Evolutionary conservation across 2,113 vertebrate genomes (phyloP).

Genomic region (Equus quagga): DNA sequence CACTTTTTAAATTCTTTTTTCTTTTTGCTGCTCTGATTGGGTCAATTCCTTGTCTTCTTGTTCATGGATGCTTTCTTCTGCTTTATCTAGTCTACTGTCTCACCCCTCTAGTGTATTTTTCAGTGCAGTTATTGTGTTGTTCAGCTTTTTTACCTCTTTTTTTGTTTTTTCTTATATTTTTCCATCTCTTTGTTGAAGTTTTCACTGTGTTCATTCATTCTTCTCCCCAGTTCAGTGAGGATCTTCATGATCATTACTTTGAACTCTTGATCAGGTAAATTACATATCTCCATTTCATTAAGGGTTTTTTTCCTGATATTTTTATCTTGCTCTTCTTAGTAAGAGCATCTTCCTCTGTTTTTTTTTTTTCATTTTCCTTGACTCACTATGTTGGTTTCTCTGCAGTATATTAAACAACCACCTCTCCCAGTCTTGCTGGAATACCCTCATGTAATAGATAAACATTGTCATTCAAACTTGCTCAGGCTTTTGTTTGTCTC

Average conservation of each 20-base stretch:
- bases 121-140: not conserved
- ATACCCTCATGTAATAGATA: too few relatives aligned
- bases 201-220: not conserved
- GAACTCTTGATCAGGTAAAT: not conserved
- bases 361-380: not conserved
- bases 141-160: not conserved
- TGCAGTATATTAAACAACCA: not conserved
- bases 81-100: not conserved
- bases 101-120: not conserved
- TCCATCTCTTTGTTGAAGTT: not conserved
- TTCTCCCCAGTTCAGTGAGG: not conserved
- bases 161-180: not conserved
- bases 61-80: not conserved
- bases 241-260: not conserved
- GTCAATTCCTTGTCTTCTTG: not conserved
- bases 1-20: not conserved
- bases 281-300: not conserved
- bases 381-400: not conserved
- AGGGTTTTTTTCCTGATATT: not conserved
- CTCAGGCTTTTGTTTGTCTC: too few relatives aligned
- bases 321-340: not conserved
- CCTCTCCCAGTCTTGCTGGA: not conserved
- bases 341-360: not conserved
- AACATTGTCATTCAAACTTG: too few relatives aligned
- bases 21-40: not conserved